Base-by-base conservation (phyloP, 2,888 invertebrate genomes). In the Andrena fulva region DNA sequence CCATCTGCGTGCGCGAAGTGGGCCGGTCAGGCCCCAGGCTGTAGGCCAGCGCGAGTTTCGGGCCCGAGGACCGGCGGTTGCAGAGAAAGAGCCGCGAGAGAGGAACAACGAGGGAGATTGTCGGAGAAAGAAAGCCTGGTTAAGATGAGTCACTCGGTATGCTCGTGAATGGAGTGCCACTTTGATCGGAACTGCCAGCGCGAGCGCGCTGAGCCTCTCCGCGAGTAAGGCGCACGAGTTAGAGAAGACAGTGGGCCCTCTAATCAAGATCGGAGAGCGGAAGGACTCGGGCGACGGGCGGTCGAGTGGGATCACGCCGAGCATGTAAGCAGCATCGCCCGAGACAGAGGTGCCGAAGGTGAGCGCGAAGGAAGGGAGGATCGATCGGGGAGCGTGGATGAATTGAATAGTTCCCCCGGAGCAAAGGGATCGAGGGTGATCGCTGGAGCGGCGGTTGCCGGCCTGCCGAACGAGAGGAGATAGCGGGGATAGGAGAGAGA, bases 21-120 rank as follows among this genome's bases (percentile, higher is more conserved):
- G 87, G 84, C 82, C 89, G 85, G 62, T 73, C 67, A 33, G 81
- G 70, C 87, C 84, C 42, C 79, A 69, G 88, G 89, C 90, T 85
- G 64, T 85, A 90, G 89, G 89, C 82, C 88, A 85, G 64, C 50
- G 62, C 59, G 86, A 67, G 73, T 85, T 81, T 82, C 78, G 79
- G 69, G 10, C 59, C 31, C 62, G 64, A 52, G 35, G 69, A 63
- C 42, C 63, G 56, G 24, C 42, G 74, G 73, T 27, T 68, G 42
- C 42, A 0, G 60, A 50, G 72, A 62, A 78, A 10, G 31, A 35
- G 68, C 35, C 71, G 67, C n/a, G 60, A 62, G 73, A 35, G 69
- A 79, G 59, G 67, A 48, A 70, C 68, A 68, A 35, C 71, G 74
- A 71, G 24, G 63, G 63, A 42, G 35, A 31, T 48, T 20, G 42